Base-by-base conservation (phyloP, 2,888 invertebrate genomes). In the Endotricha flammealis region DNA sequence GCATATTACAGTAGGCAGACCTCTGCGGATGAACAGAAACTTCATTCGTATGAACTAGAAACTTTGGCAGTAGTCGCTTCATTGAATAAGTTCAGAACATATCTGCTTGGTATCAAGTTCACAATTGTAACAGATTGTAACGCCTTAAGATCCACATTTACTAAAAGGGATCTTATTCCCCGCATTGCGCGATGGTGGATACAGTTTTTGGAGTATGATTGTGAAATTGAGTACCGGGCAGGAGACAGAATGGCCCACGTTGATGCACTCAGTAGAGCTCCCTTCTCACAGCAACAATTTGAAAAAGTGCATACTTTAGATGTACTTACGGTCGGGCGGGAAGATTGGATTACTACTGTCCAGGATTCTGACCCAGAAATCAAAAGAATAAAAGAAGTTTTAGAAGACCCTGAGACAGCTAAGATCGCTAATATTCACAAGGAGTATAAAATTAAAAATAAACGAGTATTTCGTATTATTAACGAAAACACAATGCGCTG, bases 191-290 rank as follows among this genome's bases (percentile, higher is more conserved):
- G 49, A 2, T 52, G 48, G 45, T 44, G 38, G 39, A 34, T 50
- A 11, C 35, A 42, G 2, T 44, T 58, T 12, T 44, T 53, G 20
- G 42, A 61, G 37, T 45, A 48, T 22, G 44, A 40, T 41, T 57
- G 22, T 32, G 36, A 33, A 32, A 57, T 38, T 16, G 31, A 43
- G 28, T 42, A 51, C 37, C 36, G 42, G 14, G 35, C 47, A 3
- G 47, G 46, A 38, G n/a, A 30, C 25, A 25, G 20, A 0, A 47
- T 50, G 46, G 13, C 36, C 1, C 47, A 50, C 16, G 50, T 50
- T 1, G 46, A 47, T 17, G 45, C 50, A 2, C 22, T 50, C 7
- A 41, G 41, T 24, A 22, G 40, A n/a, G 36, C 36, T 46, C 32
- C 35, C 16, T 16, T 6, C 16, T 16, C 16, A 16, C 16, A 6